These are phyloP conservation scores for Sceliomorpha sp. DNA, from an alignment of 2,888 invertebrate genomes.

Conservation along the genomic window DNA sequence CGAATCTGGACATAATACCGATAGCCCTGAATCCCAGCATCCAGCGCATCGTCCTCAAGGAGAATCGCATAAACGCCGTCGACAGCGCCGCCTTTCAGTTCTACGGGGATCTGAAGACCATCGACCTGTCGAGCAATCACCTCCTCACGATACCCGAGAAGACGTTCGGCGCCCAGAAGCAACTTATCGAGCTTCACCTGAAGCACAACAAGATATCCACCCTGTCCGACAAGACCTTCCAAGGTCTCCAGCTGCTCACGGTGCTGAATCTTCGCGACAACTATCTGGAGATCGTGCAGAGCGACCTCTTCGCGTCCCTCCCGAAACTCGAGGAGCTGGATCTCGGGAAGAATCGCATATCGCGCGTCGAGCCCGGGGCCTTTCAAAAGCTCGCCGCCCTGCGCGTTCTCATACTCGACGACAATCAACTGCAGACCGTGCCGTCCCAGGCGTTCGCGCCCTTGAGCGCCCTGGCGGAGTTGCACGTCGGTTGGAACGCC, in stretches of 20 bases:
- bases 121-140: conserved; percentile 92
- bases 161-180: conserved; percentile 90
- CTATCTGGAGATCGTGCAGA: conserved; percentile 89
- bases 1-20: conserved; percentile 92
- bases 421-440: conserved; percentile 89
- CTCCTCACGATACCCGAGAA: conserved; percentile 89
- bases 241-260: conserved; percentile 88
- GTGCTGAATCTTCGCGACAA: conserved; percentile 91
- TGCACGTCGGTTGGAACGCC: conserved; percentile 91
- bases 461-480: conserved; percentile 89
- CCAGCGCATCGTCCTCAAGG: conserved; percentile 90
- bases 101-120: conserved; percentile 91
- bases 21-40: conserved; percentile 95
- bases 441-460: conserved; percentile 88
- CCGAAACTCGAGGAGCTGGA: conserved; percentile 91
- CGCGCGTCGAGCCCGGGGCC: conserved; percentile 88
- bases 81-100: conserved; percentile 92
- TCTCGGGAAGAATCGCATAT: conserved; percentile 91
- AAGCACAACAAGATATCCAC: conserved; percentile 92
- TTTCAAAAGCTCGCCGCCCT: conserved; percentile 89
- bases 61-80: conserved; percentile 92
- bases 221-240: conserved; percentile 89
- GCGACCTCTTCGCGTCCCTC: conserved; percentile 87
- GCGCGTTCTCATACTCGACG: conserved; percentile 90
- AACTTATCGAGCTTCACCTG: conserved; percentile 90